These are phyloP conservation scores for Lates japonicus DNA, from an alignment of 2,797 vertebrate genomes.

Conservation along the genomic window DNA sequence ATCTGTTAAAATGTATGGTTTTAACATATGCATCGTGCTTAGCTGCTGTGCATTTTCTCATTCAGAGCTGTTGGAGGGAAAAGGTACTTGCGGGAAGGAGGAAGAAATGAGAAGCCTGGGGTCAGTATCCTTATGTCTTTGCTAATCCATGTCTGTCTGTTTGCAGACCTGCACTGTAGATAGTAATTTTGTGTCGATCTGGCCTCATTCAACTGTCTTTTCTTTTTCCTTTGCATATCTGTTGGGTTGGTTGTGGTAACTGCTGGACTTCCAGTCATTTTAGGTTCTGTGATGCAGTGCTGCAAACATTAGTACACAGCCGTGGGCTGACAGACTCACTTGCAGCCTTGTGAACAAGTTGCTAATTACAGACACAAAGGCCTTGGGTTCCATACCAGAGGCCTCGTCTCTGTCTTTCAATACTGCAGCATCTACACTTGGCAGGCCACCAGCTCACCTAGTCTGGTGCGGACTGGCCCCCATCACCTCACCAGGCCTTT, in stretches of 20 bases:
- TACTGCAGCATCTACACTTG: slow-evolving; percentile 60
- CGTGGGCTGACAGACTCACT: slow-evolving; percentile 59
- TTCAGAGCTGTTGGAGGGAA: slow-evolving; percentile 92
- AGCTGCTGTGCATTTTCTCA: slow-evolving; percentile 22
- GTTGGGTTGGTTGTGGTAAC: slow-evolving; percentile 28
- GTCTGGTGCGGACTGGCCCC: slow-evolving; percentile 48
- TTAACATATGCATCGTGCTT: neutral
- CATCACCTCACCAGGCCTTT: slow-evolving; percentile 43
- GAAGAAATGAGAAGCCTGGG: slow-evolving; percentile 92
- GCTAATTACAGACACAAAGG: slow-evolving; percentile 78
- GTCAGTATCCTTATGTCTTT: slow-evolving; percentile 77
- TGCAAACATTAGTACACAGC: slow-evolving; percentile 60
- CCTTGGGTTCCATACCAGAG: slow-evolving; percentile 72
- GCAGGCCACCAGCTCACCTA: slow-evolving; percentile 71
- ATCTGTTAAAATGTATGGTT: too few relatives aligned
- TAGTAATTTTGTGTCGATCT: slow-evolving; percentile 17
- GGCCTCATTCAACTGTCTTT: slow-evolving; percentile 17
- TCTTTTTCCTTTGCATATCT: slow-evolving; percentile 32
- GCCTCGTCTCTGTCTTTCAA: slow-evolving; percentile 63
- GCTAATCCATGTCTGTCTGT: slow-evolving; percentile 33
- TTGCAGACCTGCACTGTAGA: slow-evolving; percentile 1
- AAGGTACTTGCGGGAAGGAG: slow-evolving; percentile 88
- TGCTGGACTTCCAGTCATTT: slow-evolving; percentile 26
- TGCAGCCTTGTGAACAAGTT: slow-evolving; percentile 70
- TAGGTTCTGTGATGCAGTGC: slow-evolving; percentile 40